Base-by-base conservation (phyloP, 2,888 invertebrate species). In the Gisinianus flammeolus region DNA sequence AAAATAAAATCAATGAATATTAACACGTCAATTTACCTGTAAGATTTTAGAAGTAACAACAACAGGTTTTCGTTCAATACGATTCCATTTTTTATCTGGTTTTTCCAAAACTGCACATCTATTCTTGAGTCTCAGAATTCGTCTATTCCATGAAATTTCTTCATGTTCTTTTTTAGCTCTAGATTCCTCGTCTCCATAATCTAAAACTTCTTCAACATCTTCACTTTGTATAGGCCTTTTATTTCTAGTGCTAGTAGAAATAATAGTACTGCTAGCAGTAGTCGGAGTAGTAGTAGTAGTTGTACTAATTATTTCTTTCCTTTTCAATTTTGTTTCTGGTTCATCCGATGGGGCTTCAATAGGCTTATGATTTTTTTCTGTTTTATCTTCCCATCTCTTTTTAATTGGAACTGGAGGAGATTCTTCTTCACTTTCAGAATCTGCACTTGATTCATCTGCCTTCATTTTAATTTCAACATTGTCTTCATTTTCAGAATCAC, bases 181-280 rank as follows among this genome's bases (percentile, higher is more conserved):
- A 35, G 67, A 78, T 56, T 83, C 83, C 69, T 83, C 84, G 30
- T 84, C 83, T 0, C 82, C 84, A 80, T 83, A 84, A 81, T 84
- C 84, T 44, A 84, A 78, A 71, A 76, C 80, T 72, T 84, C 84
- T 66, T 84, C 84, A 2, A 72, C 69, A 76, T 81, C 81, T 12
- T 73, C 73, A 35, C 44, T 64, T 26, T 24, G 16, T 26, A 62
- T 58, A 24, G 33, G 16, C n/a, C 16, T 5, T 35, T 35, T 35
- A 5, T 12, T 35, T 35, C 12, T 22, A 31, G 8, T 35, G 12
- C 6, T 35, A 8, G 35, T 35, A 35, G 6, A 8, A 31, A 19
- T 35, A 35, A 12, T 35, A 8, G 35, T 35, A 35, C 35, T 35
- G 12, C 16, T 16, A 26, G 3, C 16, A 35, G 72, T 10, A 24